Evolutionary conservation across 2,113 vertebrate species (phyloP).

Genomic region (Petrocephalus zakoni): DNA sequence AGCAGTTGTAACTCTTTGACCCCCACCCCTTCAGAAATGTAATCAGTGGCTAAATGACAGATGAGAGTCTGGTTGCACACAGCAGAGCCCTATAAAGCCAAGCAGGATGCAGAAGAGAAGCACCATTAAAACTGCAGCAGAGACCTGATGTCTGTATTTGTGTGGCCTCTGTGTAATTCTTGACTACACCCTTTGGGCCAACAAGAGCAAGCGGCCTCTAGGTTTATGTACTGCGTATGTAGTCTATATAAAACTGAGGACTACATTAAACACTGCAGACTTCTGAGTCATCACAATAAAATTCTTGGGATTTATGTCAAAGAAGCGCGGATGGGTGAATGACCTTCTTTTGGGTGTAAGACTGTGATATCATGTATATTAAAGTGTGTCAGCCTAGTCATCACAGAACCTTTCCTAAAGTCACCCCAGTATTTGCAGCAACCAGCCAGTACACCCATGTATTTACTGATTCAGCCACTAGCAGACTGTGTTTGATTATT

Average conservation of each 20-base stretch:
- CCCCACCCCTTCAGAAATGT: constrained; percentile 30
- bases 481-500: no score
- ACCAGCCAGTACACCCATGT: no score
- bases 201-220: neutral
- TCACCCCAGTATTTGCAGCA: no score
- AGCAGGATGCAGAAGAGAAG: constrained; percentile 33
- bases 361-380: neutral
- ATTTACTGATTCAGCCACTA: no score
- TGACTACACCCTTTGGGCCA: neutral
- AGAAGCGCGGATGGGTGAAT: neutral
- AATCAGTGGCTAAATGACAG: constrained; percentile 42
- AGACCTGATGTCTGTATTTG: neutral
- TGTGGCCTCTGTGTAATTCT: neutral
- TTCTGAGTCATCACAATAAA: neutral
- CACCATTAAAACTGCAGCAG: neutral
- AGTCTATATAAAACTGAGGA: neutral
- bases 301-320: neutral
- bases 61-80: constrained; percentile 50
- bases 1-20: constrained; percentile 41
- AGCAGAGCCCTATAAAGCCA: constrained; percentile 50
- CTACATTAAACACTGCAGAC: neutral
- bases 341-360: neutral
- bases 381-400: neutral
- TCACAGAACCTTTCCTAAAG: neutral
- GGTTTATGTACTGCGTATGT: neutral